Conservation (phyloP, 2,113 vertebrate genomes). For the Murina feae region DNA sequence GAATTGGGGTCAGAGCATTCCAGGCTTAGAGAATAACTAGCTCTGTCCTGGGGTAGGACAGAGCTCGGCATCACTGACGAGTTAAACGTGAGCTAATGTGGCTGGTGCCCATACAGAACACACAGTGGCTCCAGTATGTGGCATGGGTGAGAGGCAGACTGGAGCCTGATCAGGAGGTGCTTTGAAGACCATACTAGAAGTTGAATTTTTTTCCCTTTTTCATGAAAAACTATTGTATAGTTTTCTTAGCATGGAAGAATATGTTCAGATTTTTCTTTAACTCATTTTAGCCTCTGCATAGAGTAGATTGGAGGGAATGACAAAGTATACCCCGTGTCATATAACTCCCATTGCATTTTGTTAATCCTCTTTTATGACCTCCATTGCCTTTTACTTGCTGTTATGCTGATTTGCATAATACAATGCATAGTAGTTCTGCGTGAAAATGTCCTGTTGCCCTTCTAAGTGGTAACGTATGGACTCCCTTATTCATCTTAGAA, state of each 20-base stretch:
- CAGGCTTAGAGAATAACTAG: not conserved
- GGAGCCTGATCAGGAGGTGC: too few species aligned
- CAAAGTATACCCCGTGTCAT: not conserved
- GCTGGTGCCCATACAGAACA: not conserved
- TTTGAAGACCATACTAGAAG: not conserved
- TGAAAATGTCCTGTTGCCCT: not conserved
- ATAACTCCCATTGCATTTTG: not conserved
- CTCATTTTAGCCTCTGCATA: not conserved
- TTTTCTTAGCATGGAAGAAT: not conserved
- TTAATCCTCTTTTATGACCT: not conserved
- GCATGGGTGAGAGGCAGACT: not conserved
- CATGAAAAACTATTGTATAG: not conserved
- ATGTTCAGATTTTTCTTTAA: not conserved
- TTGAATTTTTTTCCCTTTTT: not conserved
- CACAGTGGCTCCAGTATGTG: accelerated
- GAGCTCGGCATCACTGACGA: not conserved
- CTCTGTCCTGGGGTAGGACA: not conserved
- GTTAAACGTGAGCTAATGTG: not conserved
- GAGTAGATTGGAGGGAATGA: not conserved
- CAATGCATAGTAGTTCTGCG: not conserved
- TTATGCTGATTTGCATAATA: not conserved
- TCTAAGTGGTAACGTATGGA: not conserved
- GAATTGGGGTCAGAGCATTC: not conserved
- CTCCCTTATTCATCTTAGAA: not conserved
- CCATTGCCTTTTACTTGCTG: not conserved